Evolutionary conservation across 2,888 invertebrate genomes (phyloP), one percentile per base, ranked within the genome.

Genomic region (Synergus laeviventris): DNA sequence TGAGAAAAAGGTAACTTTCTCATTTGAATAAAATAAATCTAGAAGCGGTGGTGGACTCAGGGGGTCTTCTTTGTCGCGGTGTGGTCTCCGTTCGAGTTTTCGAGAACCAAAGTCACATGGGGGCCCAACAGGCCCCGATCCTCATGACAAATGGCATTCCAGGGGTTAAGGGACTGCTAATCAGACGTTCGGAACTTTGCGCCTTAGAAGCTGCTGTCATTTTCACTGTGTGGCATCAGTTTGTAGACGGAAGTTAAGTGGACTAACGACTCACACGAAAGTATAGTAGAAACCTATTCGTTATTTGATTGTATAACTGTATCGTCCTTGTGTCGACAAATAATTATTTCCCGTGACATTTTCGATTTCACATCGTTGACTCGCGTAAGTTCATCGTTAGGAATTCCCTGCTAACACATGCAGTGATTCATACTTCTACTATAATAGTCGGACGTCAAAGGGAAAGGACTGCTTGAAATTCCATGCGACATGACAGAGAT

Each of bases 11-110:
- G 14, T 31, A 36, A 70, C 31, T 70, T 70, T 70, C 70, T 70
- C 70, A 70, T 70, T 70, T 70, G 70, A 70, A 70, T 70, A 70
- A 70, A 45, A 70, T 70, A 49, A 66, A 45, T 66, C 66, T 24
- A 66, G 42, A 16, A 45, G 16, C 16, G 42, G 14, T 42, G 24
- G 66, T 49, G 49, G 70, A 66, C 66, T 66, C 16, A 66, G 66
- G 42, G 70, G 70, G 70, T 49, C 70, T 49, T 49, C 70, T 70
- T 70, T 70, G 70, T 70, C 70, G 49, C 11, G 31, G 49, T 49
- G 66, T 70, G 66, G 66, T 70, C 66, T 45, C 42, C 62, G 62
- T 62, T 62, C n/a, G 8, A 39, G 1, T 21, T 18, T 39, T 12
- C 18, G 11, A 64, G 64, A 21, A 42, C 16, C 66, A 45, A 45